These are phyloP conservation scores for Amniataba percoides DNA, from an alignment of 2,797 vertebrate species.

Conservation along the genomic window DNA sequence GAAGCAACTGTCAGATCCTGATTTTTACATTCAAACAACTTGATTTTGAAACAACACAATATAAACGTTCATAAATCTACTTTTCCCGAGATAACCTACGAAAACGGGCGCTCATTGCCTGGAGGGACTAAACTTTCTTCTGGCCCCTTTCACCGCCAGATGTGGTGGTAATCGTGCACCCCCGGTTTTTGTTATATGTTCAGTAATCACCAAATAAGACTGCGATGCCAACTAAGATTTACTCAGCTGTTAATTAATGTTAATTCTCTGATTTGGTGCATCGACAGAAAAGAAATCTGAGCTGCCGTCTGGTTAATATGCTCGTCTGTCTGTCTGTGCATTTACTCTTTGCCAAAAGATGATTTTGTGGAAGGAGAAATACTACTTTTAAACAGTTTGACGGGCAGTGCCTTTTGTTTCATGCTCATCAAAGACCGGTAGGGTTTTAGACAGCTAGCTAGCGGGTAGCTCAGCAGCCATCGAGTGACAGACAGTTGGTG, in stretches of 20 bases:
- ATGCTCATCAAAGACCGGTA: background rate
- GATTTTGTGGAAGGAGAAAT: background rate
- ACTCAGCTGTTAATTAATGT: background rate
- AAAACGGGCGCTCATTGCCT: too few species aligned
- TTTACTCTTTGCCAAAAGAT: background rate
- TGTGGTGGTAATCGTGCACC: background rate
- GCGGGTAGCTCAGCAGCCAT: constrained; percentile 2
- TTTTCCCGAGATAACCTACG: background rate
- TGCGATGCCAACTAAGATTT: too few species aligned
- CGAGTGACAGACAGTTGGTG: background rate
- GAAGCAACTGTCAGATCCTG: background rate
- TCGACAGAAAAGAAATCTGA: background rate
- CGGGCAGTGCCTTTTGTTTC: background rate
- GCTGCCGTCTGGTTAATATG: background rate
- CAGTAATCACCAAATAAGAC: background rate
- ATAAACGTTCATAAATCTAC: too few species aligned
- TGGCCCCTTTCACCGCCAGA: background rate
- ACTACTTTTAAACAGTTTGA: background rate
- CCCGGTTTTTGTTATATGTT: background rate
- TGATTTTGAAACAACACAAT: background rate
- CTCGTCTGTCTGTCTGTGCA: background rate
- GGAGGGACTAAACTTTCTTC: too few species aligned
- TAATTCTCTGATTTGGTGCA: background rate
- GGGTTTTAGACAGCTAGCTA: background rate
- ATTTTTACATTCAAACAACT: background rate